Conservation (phyloP, 2,113 vertebrate genomes). For the Entomyzon cyanotis region DNA sequence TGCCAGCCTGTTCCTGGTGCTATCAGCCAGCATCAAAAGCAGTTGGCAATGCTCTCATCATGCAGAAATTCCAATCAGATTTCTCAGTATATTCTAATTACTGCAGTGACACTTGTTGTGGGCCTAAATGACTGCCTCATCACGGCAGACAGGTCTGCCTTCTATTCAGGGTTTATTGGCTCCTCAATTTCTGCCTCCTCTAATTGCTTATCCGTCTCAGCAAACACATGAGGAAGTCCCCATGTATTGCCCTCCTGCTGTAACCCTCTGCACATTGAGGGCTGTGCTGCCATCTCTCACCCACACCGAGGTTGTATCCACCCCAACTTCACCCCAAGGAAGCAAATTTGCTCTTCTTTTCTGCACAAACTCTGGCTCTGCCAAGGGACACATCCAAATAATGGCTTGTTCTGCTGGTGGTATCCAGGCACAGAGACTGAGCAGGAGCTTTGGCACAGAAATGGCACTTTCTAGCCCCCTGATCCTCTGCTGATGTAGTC, state of each 20-base stretch:
- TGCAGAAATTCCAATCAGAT: constrained; percentile 55
- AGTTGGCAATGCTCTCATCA: constrained; percentile 11
- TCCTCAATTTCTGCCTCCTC: not conserved
- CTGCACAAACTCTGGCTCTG: not conserved
- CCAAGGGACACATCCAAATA: not conserved
- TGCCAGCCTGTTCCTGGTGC: not conserved
- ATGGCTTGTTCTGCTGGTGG: not conserved
- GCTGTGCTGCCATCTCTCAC: not conserved
- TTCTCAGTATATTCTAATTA: constrained; percentile 49
- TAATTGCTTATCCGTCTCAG: not conserved
- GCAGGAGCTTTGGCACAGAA: not conserved
- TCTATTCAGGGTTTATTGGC: not conserved
- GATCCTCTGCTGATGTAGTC: not conserved
- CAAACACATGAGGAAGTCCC: not conserved
- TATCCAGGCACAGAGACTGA: too few relatives aligned
- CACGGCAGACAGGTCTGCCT: not conserved
- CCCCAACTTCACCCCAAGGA: not conserved
- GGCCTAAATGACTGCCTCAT: constrained; percentile 33
- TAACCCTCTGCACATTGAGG: not conserved
- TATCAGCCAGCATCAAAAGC: constrained; percentile 18
- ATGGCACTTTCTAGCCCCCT: not conserved
- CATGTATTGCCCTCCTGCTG: not conserved
- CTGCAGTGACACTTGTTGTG: constrained; percentile 25
- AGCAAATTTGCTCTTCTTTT: not conserved
- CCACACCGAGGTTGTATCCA: not conserved